phyloP scores from a whole-genome alignment of 2,797 vertebrate genomes.

The Pogonophryne albipinna region DNA sequence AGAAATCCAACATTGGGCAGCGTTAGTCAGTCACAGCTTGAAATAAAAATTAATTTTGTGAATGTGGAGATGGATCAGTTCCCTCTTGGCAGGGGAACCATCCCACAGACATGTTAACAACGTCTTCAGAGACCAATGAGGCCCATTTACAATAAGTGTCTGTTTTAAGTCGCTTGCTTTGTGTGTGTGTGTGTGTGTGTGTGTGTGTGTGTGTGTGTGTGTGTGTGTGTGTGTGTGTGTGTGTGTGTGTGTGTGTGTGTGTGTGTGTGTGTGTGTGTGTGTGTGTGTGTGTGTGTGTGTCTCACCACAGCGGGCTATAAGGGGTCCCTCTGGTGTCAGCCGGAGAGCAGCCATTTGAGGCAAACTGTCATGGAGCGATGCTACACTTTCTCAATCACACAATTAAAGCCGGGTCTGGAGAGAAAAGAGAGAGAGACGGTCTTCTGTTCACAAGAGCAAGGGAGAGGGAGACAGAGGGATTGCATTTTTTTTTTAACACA shows the following conservation, averaged over 20 bases:
- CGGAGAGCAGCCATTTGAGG: slow-evolving; percentile 81
- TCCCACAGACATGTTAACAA: slow-evolving; percentile 84
- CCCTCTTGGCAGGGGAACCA: slow-evolving; percentile 74
- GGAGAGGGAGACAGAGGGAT: slow-evolving; percentile 53
- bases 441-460: slow-evolving; percentile 27
- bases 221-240: slow-evolving; percentile 46
- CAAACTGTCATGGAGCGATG: slow-evolving; percentile 79
- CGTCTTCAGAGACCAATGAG: slow-evolving; percentile 83
- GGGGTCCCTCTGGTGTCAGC: slow-evolving; percentile 83
- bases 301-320: slow-evolving; percentile 75
- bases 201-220: slow-evolving; percentile 1
- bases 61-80: slow-evolving; percentile 83
- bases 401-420: slow-evolving; percentile 78
- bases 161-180: slow-evolving; percentile 76
- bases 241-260: slow-evolving; percentile 41
- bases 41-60: slow-evolving; percentile 83
- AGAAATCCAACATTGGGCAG: slow-evolving; percentile 68
- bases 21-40: slow-evolving; percentile 74
- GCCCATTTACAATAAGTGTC: slow-evolving; percentile 84
- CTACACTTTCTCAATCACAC: slow-evolving; percentile 86
- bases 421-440: slow-evolving; percentile 38
- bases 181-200: slow-evolving; percentile 44
- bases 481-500: slow-evolving; percentile 51
- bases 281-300: slow-evolving; percentile 42
- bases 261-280: slow-evolving; percentile 45